Base-by-base conservation (phyloP, 2,797 vertebrate species). In the Petrocephalus sullivani region DNA sequence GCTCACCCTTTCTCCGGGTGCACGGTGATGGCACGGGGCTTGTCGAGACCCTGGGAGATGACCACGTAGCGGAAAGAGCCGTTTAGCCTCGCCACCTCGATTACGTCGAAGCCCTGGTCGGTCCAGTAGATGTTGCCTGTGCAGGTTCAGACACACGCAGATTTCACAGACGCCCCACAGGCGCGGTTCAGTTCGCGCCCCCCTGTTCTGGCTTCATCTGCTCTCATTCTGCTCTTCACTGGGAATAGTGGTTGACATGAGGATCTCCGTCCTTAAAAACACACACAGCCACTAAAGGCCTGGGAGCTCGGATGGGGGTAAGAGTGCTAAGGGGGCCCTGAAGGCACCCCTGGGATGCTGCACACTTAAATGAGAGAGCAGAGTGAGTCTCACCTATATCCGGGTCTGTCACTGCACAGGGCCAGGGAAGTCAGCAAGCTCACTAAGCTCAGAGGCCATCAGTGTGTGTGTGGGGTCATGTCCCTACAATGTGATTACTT, bases 51-150 rank as follows among this genome's bases (percentile, higher is more conserved):
- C 91, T 98, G 97, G 0, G 98, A 99, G 92, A 99, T 97, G 90
- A 99, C 98, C 86, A 99, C 98, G 0, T 99, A 99, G 89, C 98
- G 98, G 95, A 99, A 99, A 41, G 98, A 99, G 28, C 98, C 98
- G 0, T 99, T 99, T 87, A 99, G 96, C 90, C 98, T 94, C 89
- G 98, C 97, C 19, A 99, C 98, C 92, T 99, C 98, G 0, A 99
- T 99, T 87, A 99, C 98, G 0, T 99, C 98, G 0, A 99, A 99
- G 87, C 98, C 98, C 92, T 99, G 98, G 91, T 99, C 98, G 0
- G 98, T 99, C 98, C 98, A 99, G 93, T 99, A 99, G 93, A 99
- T 99, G 92, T 99, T 99, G 89, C 98, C 98, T 99, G 90, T 54
- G 60, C 33, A 16, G 67, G 12, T 37, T 71, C 89, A 90, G 86